phyloP scores from a whole-genome alignment of 2,113 vertebrate genomes.

The Gymnogyps californianus region DNA sequence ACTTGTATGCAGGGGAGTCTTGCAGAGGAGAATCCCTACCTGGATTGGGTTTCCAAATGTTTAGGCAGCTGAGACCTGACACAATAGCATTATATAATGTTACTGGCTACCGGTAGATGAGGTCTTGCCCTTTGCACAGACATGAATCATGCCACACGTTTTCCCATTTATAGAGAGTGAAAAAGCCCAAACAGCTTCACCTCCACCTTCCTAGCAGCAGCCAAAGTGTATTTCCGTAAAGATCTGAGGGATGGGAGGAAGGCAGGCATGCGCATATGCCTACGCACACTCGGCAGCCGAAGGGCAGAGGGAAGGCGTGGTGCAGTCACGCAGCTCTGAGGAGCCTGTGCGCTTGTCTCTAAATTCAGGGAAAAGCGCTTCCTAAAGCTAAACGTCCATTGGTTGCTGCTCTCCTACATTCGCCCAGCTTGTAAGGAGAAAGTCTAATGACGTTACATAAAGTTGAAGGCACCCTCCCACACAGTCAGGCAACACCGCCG shows the following conservation, averaged over 20 bases:
- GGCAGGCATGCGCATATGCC: neutral
- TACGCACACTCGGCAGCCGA: neutral
- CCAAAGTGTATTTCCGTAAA: neutral
- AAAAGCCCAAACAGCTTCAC: neutral
- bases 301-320: neutral
- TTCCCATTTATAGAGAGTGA: neutral
- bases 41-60: neutral
- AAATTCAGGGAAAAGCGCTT: neutral
- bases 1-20: neutral
- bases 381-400: neutral
- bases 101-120: neutral
- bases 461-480: neutral
- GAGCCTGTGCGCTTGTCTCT: neutral
- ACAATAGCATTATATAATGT: conserved; percentile 23
- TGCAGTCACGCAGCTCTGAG: neutral
- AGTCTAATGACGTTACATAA: conserved; percentile 7
- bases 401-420: neutral
- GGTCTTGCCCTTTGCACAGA: neutral
- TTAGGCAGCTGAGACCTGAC: neutral
- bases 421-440: no score
- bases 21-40: neutral
- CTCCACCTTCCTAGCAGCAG: neutral
- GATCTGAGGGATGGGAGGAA: rapidly evolving
- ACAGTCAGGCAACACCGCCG: neutral
- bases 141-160: neutral